phyloP scores from a whole-genome alignment of 2,113 vertebrate genomes.

The Dromaius novaehollandiae region DNA sequence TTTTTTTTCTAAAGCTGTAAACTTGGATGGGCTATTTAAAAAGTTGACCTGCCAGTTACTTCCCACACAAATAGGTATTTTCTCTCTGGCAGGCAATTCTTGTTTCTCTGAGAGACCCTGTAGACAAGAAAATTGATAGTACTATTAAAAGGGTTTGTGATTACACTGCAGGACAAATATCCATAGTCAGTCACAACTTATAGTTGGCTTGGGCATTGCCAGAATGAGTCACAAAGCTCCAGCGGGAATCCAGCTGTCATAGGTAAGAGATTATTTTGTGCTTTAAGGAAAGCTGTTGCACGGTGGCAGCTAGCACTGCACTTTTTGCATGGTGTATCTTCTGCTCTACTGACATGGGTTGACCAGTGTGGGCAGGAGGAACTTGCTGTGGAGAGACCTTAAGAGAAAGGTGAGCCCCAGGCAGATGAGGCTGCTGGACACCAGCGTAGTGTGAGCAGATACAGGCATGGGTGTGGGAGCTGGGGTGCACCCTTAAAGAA shows the following conservation, averaged over 20 bases:
- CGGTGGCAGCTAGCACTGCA: rapidly evolving
- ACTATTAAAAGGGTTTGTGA: neutral
- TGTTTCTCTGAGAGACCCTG: neutral
- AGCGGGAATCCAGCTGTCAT: neutral
- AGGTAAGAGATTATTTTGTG: neutral
- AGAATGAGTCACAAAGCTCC: neutral
- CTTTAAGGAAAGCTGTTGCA: neutral
- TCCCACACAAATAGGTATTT: neutral
- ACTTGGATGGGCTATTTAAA: neutral
- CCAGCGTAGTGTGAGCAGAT: rapidly evolving
- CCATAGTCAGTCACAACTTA: neutral
- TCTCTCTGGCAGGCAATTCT: neutral
- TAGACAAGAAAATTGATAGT: neutral
- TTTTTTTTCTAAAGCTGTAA: neutral
- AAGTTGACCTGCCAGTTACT: neutral
- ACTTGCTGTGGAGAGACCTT: neutral
- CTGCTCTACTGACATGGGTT: neutral
- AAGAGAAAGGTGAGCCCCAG: neutral
- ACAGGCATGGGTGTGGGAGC: neutral
- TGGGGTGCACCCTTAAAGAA: neutral
- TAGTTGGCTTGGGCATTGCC: neutral
- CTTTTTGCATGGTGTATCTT: neutral
- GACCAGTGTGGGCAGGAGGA: neutral
- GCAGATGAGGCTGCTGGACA: neutral
- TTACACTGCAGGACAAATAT: neutral